phyloP scores from a whole-genome alignment of 2,888 invertebrate genomes.

The Oligia strigilis region DNA sequence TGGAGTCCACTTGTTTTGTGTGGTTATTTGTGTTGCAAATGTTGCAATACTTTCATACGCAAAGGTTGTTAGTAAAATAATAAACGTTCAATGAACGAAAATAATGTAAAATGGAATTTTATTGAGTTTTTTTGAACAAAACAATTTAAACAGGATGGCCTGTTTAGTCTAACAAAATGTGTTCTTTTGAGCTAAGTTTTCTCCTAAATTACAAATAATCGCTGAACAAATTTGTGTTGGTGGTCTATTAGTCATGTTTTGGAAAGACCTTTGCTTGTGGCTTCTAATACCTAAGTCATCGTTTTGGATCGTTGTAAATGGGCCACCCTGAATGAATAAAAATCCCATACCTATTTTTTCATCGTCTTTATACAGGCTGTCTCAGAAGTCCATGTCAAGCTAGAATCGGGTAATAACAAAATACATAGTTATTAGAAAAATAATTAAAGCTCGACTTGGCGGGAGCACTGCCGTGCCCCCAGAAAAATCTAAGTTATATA shows the following conservation, averaged over 20 bases:
- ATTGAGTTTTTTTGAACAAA: background rate
- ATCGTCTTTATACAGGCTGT: too few species aligned
- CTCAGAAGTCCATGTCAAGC: too few species aligned
- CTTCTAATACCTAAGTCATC: background rate
- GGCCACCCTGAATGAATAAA: too few species aligned
- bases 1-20: slow-evolving; percentile 75
- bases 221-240: background rate
- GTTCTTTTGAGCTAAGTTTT: background rate
- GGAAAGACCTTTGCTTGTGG: background rate
- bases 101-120: background rate
- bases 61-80: slow-evolving; percentile 13
- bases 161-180: background rate
- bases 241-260: background rate
- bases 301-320: background rate
- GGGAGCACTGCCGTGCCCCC: too few species aligned
- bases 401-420: too few species aligned
- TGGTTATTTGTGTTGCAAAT: slow-evolving; percentile 65
- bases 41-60: slow-evolving; percentile 5
- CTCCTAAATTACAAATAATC: background rate
- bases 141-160: too few species aligned
- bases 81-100: slow-evolving; percentile 12
- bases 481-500: too few species aligned
- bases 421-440: too few species aligned
- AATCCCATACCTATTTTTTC: too few species aligned
- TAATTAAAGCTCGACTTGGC: too few species aligned